Evolutionary conservation across 2,113 vertebrate species (phyloP).

Genomic region (Trichomycterus rosablanca): DNA sequence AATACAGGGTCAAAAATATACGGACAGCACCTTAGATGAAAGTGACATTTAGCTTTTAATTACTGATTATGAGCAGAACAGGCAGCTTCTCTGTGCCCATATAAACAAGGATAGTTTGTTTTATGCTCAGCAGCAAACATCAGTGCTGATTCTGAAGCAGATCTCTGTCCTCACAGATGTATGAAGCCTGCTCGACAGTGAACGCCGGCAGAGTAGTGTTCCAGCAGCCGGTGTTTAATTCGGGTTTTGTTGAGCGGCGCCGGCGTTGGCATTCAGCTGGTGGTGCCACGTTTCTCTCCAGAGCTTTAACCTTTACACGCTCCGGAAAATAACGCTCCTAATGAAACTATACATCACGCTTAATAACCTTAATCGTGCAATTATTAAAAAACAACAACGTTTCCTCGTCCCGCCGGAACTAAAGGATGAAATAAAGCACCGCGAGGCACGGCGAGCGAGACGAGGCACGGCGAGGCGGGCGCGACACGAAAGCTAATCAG

Average conservation of each 20-base stretch:
- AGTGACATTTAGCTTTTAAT: too few relatives aligned
- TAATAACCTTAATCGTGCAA: slow-evolving; percentile 2
- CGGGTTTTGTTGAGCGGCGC: too few relatives aligned
- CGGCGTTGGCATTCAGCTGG: slow-evolving; percentile 13
- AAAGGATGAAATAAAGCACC: neutral
- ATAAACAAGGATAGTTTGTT: too few relatives aligned
- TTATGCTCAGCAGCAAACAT: too few relatives aligned
- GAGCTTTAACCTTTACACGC: slow-evolving; percentile 9
- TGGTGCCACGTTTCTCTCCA: slow-evolving; percentile 1
- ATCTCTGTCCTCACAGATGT: too few relatives aligned
- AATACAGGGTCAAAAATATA: too few relatives aligned
- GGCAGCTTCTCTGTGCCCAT: too few relatives aligned
- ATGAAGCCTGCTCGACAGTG: too few relatives aligned
- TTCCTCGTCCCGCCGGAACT: neutral
- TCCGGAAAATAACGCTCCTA: slow-evolving; percentile 6
- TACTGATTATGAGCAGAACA: too few relatives aligned
- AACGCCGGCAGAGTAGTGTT: slow-evolving; percentile 6
- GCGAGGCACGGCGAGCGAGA: neutral
- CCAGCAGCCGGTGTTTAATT: neutral
- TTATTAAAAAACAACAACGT: neutral
- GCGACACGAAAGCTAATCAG: slow-evolving; percentile 9
- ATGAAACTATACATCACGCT: slow-evolving; percentile 12
- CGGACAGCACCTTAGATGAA: too few relatives aligned
- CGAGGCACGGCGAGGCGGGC: neutral
- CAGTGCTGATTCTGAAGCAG: too few relatives aligned